A percentile compares a stretch with the other conserved stretches of the same genome.
Evolutionary conservation across 2,113 vertebrate species (phyloP).

Genomic region (Aegotheles bennettii): DNA sequence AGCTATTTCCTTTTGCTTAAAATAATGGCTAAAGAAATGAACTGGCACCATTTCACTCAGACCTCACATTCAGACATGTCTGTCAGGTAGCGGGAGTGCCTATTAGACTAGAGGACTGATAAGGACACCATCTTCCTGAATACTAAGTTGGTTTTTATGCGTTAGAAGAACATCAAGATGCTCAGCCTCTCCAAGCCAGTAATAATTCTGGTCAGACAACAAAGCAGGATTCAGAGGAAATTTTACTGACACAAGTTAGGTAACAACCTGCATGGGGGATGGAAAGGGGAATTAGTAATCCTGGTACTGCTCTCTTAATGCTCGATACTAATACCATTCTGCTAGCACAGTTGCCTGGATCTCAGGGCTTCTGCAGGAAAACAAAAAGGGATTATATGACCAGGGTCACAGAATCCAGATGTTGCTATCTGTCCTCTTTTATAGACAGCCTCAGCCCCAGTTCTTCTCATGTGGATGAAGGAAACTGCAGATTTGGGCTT

Average conservation of each 20-base stretch:
- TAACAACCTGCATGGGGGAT: accelerated
- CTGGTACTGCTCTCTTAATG: not conserved
- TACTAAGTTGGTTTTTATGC: accelerated
- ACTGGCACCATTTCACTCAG: not conserved
- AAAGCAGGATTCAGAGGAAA: not conserved
- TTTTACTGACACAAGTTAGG: not conserved
- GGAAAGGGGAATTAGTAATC: not conserved
- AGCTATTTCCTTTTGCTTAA: not conserved
- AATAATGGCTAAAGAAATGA: not conserved
- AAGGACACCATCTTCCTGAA: not conserved
- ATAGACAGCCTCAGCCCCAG: not conserved
- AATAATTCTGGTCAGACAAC: not conserved
- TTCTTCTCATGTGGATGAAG: not conserved
- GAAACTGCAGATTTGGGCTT: not conserved
- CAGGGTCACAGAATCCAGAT: not conserved
- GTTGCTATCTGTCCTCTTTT: no score
- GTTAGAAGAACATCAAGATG: not conserved
- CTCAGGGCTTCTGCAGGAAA: not conserved
- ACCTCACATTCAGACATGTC: not conserved
- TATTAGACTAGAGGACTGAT: not conserved
- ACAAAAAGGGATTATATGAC: not conserved
- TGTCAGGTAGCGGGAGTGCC: not conserved
- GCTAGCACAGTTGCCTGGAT: not conserved
- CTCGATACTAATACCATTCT: not conserved
- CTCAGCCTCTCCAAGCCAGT: not conserved